Evolutionary conservation across 1,140 invertebrate species (phyloP).

Genomic region (Macrobrachium nipponense): DNA sequence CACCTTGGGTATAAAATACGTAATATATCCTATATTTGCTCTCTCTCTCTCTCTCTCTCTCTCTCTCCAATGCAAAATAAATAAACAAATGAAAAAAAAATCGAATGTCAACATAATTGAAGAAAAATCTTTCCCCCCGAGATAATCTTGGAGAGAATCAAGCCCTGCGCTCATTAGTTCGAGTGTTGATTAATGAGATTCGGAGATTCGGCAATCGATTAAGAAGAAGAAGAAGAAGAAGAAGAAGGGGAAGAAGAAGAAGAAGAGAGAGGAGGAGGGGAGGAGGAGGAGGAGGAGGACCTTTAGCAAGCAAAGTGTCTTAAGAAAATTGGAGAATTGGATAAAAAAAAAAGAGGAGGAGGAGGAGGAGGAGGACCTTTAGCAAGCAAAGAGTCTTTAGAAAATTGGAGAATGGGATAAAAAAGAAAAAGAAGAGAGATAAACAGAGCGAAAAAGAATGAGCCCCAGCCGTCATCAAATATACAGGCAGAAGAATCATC

Average conservation of each 20-base stretch:
- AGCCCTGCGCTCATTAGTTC: no score
- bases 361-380: not conserved
- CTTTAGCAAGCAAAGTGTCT: no score
- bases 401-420: not conserved
- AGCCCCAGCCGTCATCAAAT: no score
- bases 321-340: not conserved
- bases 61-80: not conserved
- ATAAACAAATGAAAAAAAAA: not conserved
- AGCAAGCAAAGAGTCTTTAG: no score
- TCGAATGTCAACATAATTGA: not conserved
- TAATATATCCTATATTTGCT: no score
- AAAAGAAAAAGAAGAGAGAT: no score
- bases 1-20: no score
- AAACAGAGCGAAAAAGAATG: no score
- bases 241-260: not conserved
- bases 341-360: not conserved
- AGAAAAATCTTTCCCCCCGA: not conserved
- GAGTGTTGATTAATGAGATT: constrained; percentile 1
- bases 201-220: not conserved
- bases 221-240: not conserved
- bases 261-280: no score
- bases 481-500: no score
- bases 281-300: not conserved
- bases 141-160: no score
- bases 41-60: no score